phyloP scores from a whole-genome alignment of 2,113 vertebrate species.

The Scophthalmus maximus region DNA sequence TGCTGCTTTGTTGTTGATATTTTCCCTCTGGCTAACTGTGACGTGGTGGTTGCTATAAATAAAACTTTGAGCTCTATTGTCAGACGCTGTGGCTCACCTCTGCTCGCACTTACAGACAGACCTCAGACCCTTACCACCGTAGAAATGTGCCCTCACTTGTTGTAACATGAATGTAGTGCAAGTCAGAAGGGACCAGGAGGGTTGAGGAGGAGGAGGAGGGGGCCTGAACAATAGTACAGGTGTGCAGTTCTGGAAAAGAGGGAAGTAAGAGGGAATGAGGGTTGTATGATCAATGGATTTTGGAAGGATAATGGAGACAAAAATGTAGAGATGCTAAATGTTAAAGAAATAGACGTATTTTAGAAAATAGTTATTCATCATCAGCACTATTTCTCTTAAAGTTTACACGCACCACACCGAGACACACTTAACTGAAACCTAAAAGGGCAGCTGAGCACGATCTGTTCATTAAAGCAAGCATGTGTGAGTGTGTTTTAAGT shows the following conservation, averaged over 20 bases:
- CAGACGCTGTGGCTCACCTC: conserved; percentile 15
- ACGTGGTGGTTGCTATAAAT: conserved; percentile 56
- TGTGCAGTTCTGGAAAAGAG: conserved; percentile 50
- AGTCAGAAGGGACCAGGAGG: conserved; percentile 29
- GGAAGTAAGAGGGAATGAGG: conserved; percentile 18
- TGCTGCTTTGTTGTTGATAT: conserved; percentile 56
- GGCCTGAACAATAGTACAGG: conserved; percentile 55
- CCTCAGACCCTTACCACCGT: conserved; percentile 6
- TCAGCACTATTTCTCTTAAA: too few species aligned
- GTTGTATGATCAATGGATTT: conserved; percentile 52
- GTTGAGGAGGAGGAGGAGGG: conserved; percentile 1
- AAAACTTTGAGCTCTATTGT: conserved; percentile 25
- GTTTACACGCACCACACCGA: too few species aligned
- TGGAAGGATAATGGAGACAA: conserved; percentile 13
- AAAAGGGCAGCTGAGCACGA: background rate
- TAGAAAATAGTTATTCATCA: background rate
- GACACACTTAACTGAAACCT: background rate
- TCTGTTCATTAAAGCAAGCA: conserved; percentile 27
- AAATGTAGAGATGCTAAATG: background rate
- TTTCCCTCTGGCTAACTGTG: conserved; percentile 43
- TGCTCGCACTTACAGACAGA: background rate
- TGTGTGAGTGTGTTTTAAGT: conserved; percentile 32
- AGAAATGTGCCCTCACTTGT: conserved; percentile 13
- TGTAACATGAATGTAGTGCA: conserved; percentile 28
- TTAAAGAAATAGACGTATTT: background rate